Conservation (phyloP, 2,797 vertebrate species). For the Meda fulgida region DNA sequence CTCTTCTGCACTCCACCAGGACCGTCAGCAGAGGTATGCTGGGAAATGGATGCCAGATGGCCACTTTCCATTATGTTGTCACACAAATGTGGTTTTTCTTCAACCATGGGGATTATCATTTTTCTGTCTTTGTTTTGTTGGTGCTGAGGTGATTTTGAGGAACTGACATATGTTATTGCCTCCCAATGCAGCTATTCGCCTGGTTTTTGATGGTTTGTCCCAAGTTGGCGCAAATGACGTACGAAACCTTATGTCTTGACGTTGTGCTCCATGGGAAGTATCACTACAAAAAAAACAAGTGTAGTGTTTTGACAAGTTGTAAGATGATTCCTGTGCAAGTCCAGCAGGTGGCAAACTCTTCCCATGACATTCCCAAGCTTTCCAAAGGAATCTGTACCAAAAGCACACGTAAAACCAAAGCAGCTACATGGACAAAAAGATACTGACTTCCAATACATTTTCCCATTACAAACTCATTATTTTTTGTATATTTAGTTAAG, state of each 20-base stretch:
- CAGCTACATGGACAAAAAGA: neutral
- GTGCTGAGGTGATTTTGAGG: slow-evolving; percentile 28
- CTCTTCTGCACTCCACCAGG: slow-evolving; percentile 48
- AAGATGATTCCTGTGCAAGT: slow-evolving; percentile 34
- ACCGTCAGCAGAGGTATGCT: slow-evolving; percentile 59
- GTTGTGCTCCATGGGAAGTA: neutral
- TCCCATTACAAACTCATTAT: neutral
- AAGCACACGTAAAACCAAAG: neutral
- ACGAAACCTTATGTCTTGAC: neutral
- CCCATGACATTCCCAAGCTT: slow-evolving; percentile 60
- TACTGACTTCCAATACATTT: neutral
- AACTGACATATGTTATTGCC: slow-evolving; percentile 33
- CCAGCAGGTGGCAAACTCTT: slow-evolving; percentile 77
- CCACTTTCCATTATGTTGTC: slow-evolving; percentile 53
- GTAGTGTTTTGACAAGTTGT: neutral
- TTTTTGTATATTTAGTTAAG: neutral
- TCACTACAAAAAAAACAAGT: neutral
- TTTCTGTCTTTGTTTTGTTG: slow-evolving; percentile 46
- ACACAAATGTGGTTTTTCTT: slow-evolving; percentile 56
- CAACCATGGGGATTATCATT: slow-evolving; percentile 51
- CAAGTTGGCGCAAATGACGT: slow-evolving; percentile 3
- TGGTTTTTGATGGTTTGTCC: slow-evolving; percentile 28
- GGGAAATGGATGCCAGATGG: slow-evolving; percentile 65
- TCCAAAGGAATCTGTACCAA: neutral
- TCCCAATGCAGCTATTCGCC: slow-evolving; percentile 6